Conservation (phyloP, 2,113 vertebrate species). For the Microtus oregoni region DNA sequence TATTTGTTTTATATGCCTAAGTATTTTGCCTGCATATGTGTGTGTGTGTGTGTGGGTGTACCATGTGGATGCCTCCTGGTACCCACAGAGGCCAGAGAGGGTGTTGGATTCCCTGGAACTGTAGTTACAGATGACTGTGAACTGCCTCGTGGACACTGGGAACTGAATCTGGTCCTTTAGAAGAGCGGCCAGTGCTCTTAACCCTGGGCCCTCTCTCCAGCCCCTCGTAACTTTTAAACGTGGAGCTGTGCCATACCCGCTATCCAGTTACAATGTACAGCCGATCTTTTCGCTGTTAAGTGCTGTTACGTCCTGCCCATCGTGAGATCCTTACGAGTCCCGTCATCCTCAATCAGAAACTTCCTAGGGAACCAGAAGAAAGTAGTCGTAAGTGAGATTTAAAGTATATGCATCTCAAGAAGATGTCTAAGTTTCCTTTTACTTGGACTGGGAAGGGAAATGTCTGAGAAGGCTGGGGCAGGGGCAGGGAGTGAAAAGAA, state of each 20-base stretch:
- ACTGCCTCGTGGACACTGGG: not conserved
- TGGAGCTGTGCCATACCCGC: not conserved
- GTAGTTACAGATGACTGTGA: not conserved
- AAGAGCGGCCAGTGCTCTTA: not conserved
- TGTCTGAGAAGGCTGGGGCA: not conserved
- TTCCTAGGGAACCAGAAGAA: constrained; percentile 62
- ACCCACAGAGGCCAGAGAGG: not conserved
- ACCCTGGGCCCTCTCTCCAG: not conserved
- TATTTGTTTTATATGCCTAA: not conserved
- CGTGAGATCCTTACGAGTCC: constrained; percentile 65
- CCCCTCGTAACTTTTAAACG: not conserved
- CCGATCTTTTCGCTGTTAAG: constrained; percentile 77
- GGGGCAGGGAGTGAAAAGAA: not conserved
- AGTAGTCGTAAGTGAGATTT: not conserved
- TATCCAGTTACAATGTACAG: not conserved
- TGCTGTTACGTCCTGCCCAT: constrained; percentile 72
- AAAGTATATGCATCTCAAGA: not conserved
- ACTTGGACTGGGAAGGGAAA: not conserved
- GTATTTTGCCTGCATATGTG: not conserved
- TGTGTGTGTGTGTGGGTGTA: not conserved
- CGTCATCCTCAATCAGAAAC: constrained; percentile 63
- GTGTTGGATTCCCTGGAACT: not conserved
- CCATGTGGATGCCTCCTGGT: not conserved
- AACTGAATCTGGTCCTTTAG: not conserved
- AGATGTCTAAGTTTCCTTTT: not conserved